Evolutionary conservation across 2,113 vertebrate species (phyloP).

Genomic region (Mungos mungo): DNA sequence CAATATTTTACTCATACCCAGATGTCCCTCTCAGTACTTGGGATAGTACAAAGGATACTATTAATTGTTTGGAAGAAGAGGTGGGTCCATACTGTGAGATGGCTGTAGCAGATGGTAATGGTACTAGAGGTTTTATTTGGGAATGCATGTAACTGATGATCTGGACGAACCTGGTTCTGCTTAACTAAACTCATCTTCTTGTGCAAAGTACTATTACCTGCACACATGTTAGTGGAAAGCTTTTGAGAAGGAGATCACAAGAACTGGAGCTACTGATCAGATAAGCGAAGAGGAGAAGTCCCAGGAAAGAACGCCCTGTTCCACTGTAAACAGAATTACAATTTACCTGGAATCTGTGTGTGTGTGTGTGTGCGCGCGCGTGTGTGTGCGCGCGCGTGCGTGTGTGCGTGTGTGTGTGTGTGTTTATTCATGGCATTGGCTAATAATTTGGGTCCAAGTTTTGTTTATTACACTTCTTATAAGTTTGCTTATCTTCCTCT

Average conservation of each 20-base stretch:
- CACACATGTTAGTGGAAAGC: not conserved
- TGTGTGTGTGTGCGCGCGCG: not conserved
- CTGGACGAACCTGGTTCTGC: not conserved
- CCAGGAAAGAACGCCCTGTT: not conserved
- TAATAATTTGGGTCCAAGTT: not conserved
- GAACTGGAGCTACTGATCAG: not conserved
- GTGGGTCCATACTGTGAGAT: no score
- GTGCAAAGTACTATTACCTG: not conserved
- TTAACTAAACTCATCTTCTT: not conserved
- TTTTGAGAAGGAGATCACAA: not conserved
- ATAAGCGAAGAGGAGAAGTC: not conserved
- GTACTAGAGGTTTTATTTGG: not conserved
- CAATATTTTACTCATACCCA: not conserved
- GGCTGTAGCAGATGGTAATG: not conserved
- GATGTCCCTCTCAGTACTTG: not conserved
- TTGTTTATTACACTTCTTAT: not conserved
- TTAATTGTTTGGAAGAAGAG: not conserved
- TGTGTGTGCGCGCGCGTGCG: not conserved
- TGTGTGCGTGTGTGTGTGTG: not conserved
- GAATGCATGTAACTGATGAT: not conserved
- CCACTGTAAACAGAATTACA: not conserved
- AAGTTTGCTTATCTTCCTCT: constrained; percentile 8
- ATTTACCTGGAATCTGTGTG: not conserved
- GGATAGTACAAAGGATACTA: not conserved
- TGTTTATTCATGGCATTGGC: not conserved